These are phyloP conservation scores for Rattus rattus DNA, from an alignment of 2,113 vertebrate genomes.

Conservation along the genomic window DNA sequence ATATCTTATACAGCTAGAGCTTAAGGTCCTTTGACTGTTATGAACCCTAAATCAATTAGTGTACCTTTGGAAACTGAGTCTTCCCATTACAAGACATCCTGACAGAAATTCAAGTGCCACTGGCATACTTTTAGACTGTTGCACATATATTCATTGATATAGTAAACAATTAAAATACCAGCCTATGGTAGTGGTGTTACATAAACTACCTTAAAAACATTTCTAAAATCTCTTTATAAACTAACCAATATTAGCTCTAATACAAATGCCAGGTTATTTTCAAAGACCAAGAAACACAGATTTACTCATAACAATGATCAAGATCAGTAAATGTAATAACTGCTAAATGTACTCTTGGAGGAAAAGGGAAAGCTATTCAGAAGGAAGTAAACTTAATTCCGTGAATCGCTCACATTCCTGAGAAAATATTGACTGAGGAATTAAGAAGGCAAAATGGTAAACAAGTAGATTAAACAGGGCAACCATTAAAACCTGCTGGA, in stretches of 20 bases:
- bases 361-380: background rate
- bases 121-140: background rate
- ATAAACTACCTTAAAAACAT: constrained; percentile 34
- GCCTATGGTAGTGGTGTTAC: background rate
- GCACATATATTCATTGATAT: background rate
- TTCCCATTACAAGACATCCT: background rate
- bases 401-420: background rate
- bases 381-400: background rate
- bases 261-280: background rate
- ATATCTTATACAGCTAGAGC: background rate
- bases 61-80: background rate
- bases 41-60: background rate
- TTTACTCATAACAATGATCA: background rate
- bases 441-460: background rate
- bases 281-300: background rate
- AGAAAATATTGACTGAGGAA: background rate
- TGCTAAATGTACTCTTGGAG: background rate
- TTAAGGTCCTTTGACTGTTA: background rate
- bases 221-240: background rate
- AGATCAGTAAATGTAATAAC: background rate
- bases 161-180: background rate
- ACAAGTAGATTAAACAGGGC: background rate
- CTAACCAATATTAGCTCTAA: background rate
- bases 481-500: background rate
- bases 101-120: background rate